Percentiles rank a stretch among this genome's conserved stretches.
These are phyloP conservation scores for Mylabris phalerata DNA, from an alignment of 1,140 invertebrate genomes.

Conservation along the genomic window DNA sequence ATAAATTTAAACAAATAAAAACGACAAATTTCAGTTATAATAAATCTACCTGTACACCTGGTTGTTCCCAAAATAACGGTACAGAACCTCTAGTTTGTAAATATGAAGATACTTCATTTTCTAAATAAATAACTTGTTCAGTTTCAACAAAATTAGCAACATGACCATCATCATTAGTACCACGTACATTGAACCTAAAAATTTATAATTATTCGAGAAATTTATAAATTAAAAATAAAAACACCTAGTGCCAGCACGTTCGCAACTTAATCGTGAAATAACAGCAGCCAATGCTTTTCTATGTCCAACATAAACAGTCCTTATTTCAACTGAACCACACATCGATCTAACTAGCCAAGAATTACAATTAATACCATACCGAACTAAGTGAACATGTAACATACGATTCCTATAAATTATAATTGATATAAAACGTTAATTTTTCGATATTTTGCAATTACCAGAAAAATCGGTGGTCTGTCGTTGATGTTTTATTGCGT, in stretches of 20 bases:
- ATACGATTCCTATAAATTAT: conserved; percentile 73
- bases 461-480: conserved; percentile 96
- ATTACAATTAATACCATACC: conserved; percentile 80
- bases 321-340: conserved; percentile 93
- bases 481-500: conserved; percentile 64
- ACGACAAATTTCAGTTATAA: not conserved
- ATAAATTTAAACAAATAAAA: conserved; percentile 1
- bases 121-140: conserved; percentile 91
- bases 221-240: not conserved
- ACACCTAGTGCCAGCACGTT: conserved; percentile 84
- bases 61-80: conserved; percentile 98
- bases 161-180: conserved; percentile 98
- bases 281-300: conserved; percentile 88
- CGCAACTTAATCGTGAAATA: conserved; percentile 92
- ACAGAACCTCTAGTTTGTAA: conserved; percentile 92
- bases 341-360: conserved; percentile 89
- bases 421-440: not conserved
- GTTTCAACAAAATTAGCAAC: conserved; percentile 99
- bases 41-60: conserved; percentile 77
- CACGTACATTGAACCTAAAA: conserved; percentile 88
- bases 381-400: conserved; percentile 83
- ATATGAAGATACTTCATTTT: conserved; percentile 77
- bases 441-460: conserved; percentile 35
- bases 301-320: conserved; percentile 91
- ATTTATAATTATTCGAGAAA: not conserved